Evolutionary conservation across 2,797 vertebrate species (phyloP), one percentile per base, ranked within the genome.

Genomic region (Hozukius guyotensis): DNA sequence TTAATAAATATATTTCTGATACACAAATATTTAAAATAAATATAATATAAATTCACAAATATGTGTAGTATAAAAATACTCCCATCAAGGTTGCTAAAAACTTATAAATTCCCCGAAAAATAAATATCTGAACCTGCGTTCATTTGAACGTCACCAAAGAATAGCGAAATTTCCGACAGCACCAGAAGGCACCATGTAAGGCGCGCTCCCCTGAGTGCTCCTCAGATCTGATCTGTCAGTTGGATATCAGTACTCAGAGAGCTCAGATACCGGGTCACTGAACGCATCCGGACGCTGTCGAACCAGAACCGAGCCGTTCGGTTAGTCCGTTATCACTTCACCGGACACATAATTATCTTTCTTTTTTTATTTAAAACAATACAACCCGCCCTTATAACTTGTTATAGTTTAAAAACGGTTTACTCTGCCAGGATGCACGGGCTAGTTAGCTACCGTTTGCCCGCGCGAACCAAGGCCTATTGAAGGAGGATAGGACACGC

Each of bases 361-460:
- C n/a, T 2, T 3, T 6, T 59, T 4, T 20, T 14, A 13, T 7
- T 53, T 38, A 25, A 1, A 18, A 31, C 1, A 29, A 1, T 0
- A 2, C 16, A 18, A 46, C 8, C 36, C 4, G 8, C 12, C 4
- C 29, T 31, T 4, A 7, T 1, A 56, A 67, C 8, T 71, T 67
- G 69, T 32, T 67, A 1, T 12, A 20, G 5, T 46, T 55, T 65
- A 10, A 10, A 75, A 22, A 9, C 31, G 60, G 7, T 78, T 84
- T 42, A 67, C 36, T 56, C 25, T 66, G 60, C 31, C 61, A 27
- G 38, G 72, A 88, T 90, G 86, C 78, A 7, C 60, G 71, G 68
- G 59, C 52, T 64, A 57, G 81, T 81, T 66, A 64, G 86, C 81
- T 84, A 80, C 32, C 78, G 86, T 82, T 89, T 88, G 36, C 36